phyloP scores from a whole-genome alignment of 1,140 invertebrate genomes.

The Lordiphosa collinella region DNA sequence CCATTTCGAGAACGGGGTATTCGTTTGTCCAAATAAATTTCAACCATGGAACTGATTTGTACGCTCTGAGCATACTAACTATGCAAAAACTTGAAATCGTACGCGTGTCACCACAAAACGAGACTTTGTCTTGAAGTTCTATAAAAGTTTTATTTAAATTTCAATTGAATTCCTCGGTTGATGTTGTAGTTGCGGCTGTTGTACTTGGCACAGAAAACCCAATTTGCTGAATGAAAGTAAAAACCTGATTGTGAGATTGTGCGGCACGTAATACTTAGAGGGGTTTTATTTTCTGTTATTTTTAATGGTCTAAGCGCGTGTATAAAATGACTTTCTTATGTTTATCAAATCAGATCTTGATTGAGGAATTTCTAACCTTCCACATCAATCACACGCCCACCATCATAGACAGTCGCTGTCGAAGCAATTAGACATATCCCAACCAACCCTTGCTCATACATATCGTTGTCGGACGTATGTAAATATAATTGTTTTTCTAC shows the following conservation, averaged over 20 bases:
- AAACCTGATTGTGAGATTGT: conserved; percentile 13
- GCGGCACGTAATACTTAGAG: neutral
- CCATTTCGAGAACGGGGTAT: too few relatives aligned
- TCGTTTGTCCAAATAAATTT: too few relatives aligned
- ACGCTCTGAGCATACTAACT: conserved; percentile 24
- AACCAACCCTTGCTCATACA: neutral
- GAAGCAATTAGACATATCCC: conserved; percentile 26
- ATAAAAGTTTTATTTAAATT: neutral
- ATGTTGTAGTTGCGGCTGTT: neutral
- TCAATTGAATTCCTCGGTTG: neutral
- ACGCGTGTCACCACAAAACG: neutral
- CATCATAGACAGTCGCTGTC: conserved; percentile 31
- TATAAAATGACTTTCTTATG: conserved; percentile 7
- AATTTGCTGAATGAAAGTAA: conserved; percentile 63
- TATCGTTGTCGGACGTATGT: conserved; percentile 40
- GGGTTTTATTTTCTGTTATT: neutral
- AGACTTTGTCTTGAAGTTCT: neutral
- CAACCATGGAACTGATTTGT: neutral
- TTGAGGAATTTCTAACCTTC: conserved; percentile 14
- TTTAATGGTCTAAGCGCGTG: conserved; percentile 18
- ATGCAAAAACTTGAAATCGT: neutral
- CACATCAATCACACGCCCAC: conserved; percentile 5
- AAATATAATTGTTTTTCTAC: conserved; percentile 54
- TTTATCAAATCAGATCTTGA: conserved; percentile 33
- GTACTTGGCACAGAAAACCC: conserved; percentile 40